Conservation (phyloP, 2,888 invertebrate genomes). For the Pecten maximus region DNA sequence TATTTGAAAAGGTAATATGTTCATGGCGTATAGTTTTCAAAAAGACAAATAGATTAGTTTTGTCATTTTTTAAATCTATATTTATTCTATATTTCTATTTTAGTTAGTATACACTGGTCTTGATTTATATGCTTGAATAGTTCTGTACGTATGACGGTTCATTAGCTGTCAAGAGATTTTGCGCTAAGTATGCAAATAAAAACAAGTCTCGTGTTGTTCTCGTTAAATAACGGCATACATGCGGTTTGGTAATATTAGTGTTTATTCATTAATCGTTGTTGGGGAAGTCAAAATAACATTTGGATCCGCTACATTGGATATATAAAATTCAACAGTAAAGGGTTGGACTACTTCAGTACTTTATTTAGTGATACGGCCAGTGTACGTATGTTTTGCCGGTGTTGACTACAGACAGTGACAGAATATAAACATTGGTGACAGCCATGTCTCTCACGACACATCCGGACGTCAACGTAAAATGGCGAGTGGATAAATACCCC, state of each 20-base stretch:
- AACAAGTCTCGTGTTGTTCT: not conserved
- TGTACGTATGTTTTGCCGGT: not conserved
- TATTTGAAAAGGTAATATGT: not conserved
- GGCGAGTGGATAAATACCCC: constrained; percentile 27
- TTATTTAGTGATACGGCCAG: not conserved
- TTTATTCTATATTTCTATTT: too few species aligned
- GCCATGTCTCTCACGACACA: not conserved
- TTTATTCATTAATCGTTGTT: not conserved
- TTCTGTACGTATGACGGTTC: not conserved
- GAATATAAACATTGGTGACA: constrained; percentile 16
- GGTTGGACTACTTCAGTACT: too few species aligned
- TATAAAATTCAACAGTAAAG: too few species aligned
- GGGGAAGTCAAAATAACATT: not conserved
- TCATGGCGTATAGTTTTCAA: not conserved
- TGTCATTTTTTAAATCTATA: too few species aligned
- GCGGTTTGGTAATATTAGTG: not conserved
- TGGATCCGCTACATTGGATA: not conserved
- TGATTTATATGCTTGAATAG: not conserved
- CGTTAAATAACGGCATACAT: not conserved
- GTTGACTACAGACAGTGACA: not conserved
- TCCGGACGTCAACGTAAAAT: constrained; percentile 1
- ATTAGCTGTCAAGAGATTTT: too few species aligned
- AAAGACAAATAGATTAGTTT: not conserved
- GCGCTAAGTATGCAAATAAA: not conserved
- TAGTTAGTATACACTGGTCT: too few species aligned